Base-by-base conservation (phyloP, 2,888 invertebrate species). In the Stegana nigrithorax region DNA sequence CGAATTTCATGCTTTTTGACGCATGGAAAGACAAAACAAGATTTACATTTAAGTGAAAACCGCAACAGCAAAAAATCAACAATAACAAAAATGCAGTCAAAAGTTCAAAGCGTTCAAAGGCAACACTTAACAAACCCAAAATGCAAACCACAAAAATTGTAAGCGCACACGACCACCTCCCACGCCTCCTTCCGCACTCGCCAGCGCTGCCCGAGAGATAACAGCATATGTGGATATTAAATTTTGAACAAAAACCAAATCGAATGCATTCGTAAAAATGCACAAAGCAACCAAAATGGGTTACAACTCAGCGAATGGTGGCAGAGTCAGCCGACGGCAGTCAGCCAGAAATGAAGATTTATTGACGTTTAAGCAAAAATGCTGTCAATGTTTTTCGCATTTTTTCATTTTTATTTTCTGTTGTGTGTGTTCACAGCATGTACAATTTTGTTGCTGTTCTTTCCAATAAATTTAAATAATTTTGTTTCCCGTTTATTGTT, bases 311-410 rank as follows among this genome's bases (percentile, higher is more conserved):
- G 12, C 2, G 2, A 36, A 36, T 2, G 36, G 36, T n/a, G 10
- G n/a, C 36, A 7, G n/a, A 36, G 12, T 36, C 36, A 36, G 12
- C 10, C n/a, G 5, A 5, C n/a, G 36, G 36, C n/a, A 36, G 36
- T 36, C 19, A 19, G 25, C 53, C 4, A 32, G 19, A 53, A 36
- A 55, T 55, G 29, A 55, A 55, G 53, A 55, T 55, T 55, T 55
- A 32, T 36, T 55, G 32, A 23, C 21, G 25, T 47, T 36, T 12
- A 32, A 55, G 10, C 12, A 32, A 17, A 19, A 23, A 55, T 32
- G 19, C n/a, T 21, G 36, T 7, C 29, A n/a, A n/a, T n/a, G n/a
- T 14, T 6, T 17, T 29, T 2, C n/a, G 42, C 42, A 42, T n/a
- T 4, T 42, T 2, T 23, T 47, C 23, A 47, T 23, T 21, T 25